Evolutionary conservation across 2,113 vertebrate genomes (phyloP).

Genomic region (Eulacestoma nigropectus): DNA sequence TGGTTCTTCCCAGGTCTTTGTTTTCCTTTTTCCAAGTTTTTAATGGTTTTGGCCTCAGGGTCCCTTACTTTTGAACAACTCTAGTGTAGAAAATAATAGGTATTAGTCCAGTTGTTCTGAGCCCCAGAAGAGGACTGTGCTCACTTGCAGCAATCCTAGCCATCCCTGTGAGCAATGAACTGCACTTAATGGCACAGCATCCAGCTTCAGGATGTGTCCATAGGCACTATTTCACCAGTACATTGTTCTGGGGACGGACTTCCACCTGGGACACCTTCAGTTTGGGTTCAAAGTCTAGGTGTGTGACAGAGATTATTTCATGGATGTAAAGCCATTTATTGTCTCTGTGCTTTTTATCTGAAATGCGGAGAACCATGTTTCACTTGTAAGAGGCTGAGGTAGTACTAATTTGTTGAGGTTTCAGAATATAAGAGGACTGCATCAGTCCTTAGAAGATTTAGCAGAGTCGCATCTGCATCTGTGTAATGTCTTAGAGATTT

Average conservation of each 20-base stretch:
- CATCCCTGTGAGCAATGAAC: not conserved
- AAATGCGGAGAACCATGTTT: not conserved
- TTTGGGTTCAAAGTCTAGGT: not conserved
- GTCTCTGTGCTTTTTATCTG: not conserved
- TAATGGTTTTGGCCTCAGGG: not conserved
- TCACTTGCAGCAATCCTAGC: not conserved
- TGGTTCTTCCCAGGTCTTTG: not conserved
- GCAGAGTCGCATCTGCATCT: not conserved
- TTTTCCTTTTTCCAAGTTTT: not conserved
- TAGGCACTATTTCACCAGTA: not conserved
- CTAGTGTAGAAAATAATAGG: not conserved
- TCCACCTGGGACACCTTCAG: not conserved
- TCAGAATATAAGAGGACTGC: not conserved
- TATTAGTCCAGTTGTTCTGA: not conserved
- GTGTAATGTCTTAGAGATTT: not conserved
- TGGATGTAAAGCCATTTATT: not conserved
- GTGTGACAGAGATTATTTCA: not conserved
- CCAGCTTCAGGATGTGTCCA: not conserved
- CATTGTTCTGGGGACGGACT: not conserved
- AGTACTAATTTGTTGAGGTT: not conserved
- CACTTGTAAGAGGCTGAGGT: not conserved
- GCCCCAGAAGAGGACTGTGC: not conserved
- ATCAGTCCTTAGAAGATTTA: not conserved
- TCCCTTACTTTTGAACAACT: not conserved
- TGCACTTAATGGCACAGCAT: not conserved